Conservation (phyloP, 2,888 invertebrate genomes). For the Epinotia ramella region DNA sequence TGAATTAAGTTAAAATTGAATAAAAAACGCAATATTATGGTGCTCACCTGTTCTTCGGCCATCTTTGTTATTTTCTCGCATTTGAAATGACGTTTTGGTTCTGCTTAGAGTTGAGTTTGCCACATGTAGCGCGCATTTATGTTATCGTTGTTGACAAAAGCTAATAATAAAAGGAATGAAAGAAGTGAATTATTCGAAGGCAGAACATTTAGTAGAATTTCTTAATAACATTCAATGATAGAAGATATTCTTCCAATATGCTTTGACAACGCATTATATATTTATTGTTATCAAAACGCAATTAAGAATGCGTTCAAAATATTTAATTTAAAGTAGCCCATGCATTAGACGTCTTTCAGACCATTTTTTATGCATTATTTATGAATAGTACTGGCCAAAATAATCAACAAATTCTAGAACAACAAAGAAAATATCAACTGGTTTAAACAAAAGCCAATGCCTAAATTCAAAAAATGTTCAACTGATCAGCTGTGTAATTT, state of each 20-base stretch:
- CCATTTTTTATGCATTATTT: not conserved
- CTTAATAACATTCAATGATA: not conserved
- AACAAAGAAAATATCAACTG: not conserved
- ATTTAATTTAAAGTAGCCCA: conserved; percentile 4
- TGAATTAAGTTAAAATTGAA: conserved; percentile 71
- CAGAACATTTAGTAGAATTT: not conserved
- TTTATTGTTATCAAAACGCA: conserved; percentile 29
- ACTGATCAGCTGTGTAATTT: not conserved
- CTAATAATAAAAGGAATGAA: not conserved
- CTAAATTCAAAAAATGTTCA: conserved; percentile 6
- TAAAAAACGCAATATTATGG: conserved; percentile 77
- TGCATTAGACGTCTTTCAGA: conserved; percentile 8
- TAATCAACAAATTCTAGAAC: conserved; percentile 12
- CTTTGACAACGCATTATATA: not conserved
- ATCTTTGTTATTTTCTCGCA: conserved; percentile 87
- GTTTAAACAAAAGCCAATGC: conserved; percentile 17
- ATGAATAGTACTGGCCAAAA: conserved; percentile 29
- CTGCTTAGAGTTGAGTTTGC: conserved; percentile 37
- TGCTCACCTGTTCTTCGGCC: conserved; percentile 92
- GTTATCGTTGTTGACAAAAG: not conserved
- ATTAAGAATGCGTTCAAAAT: conserved; percentile 26
- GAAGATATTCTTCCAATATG: conserved; percentile 45
- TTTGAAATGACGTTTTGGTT: conserved; percentile 77
- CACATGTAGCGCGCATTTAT: conserved; percentile 22
- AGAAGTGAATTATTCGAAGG: not conserved